phyloP scores from a whole-genome alignment of 2,797 vertebrate species.

The Parauchenoglanis ngamensis region DNA sequence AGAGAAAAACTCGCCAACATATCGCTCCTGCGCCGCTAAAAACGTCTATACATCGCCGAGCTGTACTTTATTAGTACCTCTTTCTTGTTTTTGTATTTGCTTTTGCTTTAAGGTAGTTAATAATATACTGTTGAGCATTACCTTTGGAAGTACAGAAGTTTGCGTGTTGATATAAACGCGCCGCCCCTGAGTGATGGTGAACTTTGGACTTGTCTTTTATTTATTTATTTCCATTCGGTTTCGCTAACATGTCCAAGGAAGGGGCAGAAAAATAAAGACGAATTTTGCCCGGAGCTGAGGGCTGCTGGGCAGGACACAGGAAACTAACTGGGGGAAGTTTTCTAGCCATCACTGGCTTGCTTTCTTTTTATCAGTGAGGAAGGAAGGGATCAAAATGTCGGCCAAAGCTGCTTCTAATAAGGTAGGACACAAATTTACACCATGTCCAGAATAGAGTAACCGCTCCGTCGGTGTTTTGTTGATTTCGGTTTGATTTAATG shows the following conservation, averaged over 20 bases:
- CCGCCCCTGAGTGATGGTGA: conserved; percentile 68
- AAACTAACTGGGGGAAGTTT: conserved; percentile 43
- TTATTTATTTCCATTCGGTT: conserved; percentile 57
- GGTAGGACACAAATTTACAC: conserved; percentile 74
- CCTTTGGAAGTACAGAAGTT: neutral
- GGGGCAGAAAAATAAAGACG: conserved; percentile 71
- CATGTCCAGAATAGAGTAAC: neutral
- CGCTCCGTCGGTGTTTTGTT: neutral
- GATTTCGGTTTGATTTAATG: no score
- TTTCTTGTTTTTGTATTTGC: neutral
- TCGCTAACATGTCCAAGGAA: conserved; percentile 75
- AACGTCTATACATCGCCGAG: neutral
- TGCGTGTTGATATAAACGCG: neutral
- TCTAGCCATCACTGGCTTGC: conserved; percentile 58
- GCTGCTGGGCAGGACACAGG: conserved; percentile 74
- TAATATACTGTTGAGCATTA: neutral
- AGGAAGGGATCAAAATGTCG: conserved; percentile 85
- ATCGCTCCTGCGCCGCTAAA: neutral
- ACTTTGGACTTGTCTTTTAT: conserved; percentile 74
- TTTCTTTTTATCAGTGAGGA: conserved; percentile 47
- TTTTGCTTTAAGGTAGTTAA: no score
- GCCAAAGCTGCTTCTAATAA: conserved; percentile 84
- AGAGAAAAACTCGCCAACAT: neutral
- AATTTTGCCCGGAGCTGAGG: conserved; percentile 75
- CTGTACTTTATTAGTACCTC: neutral